Evolutionary conservation across 2,113 vertebrate genomes (phyloP).

Genomic region (Dasypus novemcinctus): DNA sequence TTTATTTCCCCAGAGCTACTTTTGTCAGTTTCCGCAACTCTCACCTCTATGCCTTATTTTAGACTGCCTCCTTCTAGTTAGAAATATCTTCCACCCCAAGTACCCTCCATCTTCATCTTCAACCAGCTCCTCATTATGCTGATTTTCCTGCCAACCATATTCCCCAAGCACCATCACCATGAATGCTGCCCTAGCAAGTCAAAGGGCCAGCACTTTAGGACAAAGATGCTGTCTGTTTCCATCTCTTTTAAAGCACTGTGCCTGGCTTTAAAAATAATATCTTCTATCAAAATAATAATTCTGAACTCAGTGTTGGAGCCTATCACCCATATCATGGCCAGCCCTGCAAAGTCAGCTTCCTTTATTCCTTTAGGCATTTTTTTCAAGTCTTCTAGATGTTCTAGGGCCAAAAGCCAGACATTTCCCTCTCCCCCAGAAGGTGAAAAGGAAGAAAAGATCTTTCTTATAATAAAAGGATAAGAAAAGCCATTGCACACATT

Average conservation of each 20-base stretch:
- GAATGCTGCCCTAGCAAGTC: neutral
- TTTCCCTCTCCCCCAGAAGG: neutral
- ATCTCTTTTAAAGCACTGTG: constrained; percentile 35
- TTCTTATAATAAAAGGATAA: constrained; percentile 65
- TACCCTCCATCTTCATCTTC: neutral
- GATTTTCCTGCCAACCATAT: neutral
- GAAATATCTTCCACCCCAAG: neutral
- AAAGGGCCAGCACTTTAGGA: neutral
- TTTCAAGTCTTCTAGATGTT: constrained; percentile 55
- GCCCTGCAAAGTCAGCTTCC: constrained; percentile 15
- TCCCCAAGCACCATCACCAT: neutral
- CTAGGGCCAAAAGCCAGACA: neutral
- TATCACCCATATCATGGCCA: neutral
- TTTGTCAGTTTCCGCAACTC: neutral
- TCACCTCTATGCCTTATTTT: neutral
- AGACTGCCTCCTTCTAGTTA: neutral
- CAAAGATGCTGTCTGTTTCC: constrained; percentile 28
- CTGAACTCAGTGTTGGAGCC: constrained; percentile 12
- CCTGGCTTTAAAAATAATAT: constrained; percentile 40
- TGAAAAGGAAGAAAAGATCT: constrained; percentile 43
- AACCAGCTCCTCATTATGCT: neutral
- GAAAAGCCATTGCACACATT: constrained; percentile 29
- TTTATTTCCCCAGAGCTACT: neutral
- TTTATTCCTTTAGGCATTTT: neutral
- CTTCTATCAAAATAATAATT: constrained; percentile 47